Evolutionary conservation across 2,888 invertebrate genomes (phyloP).

Genomic region (Anticlea derivata): DNA sequence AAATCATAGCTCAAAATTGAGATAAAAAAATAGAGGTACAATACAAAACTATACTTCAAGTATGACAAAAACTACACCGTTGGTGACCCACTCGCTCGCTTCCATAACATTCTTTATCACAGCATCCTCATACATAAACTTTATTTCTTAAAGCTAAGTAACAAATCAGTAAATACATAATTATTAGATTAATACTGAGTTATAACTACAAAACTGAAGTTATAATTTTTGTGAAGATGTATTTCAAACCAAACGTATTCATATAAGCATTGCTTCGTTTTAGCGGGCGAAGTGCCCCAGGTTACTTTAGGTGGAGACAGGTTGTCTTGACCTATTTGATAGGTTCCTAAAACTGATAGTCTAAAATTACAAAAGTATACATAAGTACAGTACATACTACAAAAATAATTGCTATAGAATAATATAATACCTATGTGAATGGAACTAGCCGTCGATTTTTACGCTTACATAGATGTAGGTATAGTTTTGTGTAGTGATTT

Average conservation of each 20-base stretch:
- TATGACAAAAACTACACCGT: conserved; percentile 42
- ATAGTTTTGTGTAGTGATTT: neutral
- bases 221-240: too few species aligned
- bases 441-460: neutral
- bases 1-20: conserved; percentile 28
- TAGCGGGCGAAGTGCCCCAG: too few species aligned
- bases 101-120: conserved; percentile 72
- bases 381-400: neutral
- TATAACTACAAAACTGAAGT: conserved; percentile 4
- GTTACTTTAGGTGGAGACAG: too few species aligned
- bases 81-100: conserved; percentile 47
- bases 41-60: conserved; percentile 18
- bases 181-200: conserved; percentile 1
- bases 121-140: conserved; percentile 62
- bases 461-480: neutral
- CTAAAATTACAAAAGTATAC: conserved; percentile 4
- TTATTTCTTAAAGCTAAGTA: conserved; percentile 65
- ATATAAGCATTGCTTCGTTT: too few species aligned
- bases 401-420: conserved; percentile 7
- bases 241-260: too few species aligned
- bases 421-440: too few species aligned
- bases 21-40: conserved; percentile 14
- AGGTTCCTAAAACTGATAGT: conserved; percentile 3
- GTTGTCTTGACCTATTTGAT: conserved; percentile 6
- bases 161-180: conserved; percentile 47